A percentile compares a stretch with the other conserved stretches of the same genome.
Conservation (phyloP, 2,888 invertebrate species). For the Eumerus sabulonum region DNA sequence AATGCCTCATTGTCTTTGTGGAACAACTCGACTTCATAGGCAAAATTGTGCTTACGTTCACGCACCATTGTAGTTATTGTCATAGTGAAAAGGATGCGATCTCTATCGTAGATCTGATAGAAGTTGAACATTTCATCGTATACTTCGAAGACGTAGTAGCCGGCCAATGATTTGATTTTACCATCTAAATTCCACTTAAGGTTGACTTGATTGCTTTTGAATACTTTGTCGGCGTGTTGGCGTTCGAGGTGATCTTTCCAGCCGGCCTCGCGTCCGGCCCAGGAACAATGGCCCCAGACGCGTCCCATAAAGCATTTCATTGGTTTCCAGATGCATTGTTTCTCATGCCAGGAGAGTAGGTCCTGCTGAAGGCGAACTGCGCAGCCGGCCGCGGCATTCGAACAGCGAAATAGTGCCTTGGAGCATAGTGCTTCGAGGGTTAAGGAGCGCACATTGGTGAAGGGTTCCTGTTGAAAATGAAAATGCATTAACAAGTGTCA, state of each 20-base stretch:
- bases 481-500: too few relatives aligned
- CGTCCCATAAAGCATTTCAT: constrained; percentile 79
- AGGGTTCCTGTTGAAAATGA: constrained; percentile 80
- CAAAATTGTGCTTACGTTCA: constrained; percentile 75
- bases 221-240: constrained; percentile 80
- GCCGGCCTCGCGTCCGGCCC: constrained; percentile 82
- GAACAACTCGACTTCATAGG: constrained; percentile 76
- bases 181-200: constrained; percentile 75
- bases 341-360: constrained; percentile 80
- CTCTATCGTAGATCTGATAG: constrained; percentile 77
- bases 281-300: constrained; percentile 80
- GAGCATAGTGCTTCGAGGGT: constrained; percentile 82
- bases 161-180: constrained; percentile 75
- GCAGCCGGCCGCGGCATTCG: constrained; percentile 80
- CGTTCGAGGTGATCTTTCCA: constrained; percentile 83
- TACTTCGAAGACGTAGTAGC: constrained; percentile 77
- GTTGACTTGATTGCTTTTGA: constrained; percentile 69
- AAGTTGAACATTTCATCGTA: constrained; percentile 78
- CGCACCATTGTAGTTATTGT: constrained; percentile 76
- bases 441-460: constrained; percentile 80
- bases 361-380: constrained; percentile 81
- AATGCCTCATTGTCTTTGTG: constrained; percentile 76
- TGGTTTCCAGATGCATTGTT: constrained; percentile 77
- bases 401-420: constrained; percentile 82
- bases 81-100: constrained; percentile 76